Base-by-base conservation (phyloP, 2,888 invertebrate species). In the Exephanes ischioxanthus region DNA sequence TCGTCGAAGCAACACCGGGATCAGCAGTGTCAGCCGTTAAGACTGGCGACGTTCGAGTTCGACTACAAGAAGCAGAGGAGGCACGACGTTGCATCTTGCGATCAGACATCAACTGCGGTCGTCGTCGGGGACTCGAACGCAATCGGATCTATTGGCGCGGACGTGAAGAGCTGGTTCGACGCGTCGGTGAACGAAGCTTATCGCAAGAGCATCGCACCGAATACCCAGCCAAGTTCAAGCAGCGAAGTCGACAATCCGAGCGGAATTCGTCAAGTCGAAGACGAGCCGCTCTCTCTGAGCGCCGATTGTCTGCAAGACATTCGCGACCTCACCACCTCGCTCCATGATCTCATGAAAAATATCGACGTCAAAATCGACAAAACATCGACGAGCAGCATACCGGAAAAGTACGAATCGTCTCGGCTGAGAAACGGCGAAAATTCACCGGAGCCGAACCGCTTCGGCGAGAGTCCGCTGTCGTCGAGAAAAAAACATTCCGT, bases 1-100 rank as follows among this genome's bases (percentile, higher is more conserved):
- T 77, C 92, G 92, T 61, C 92, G 93, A 88, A 93, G 92, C 93
- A 93, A 93, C 88, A 92, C 92, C 83, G 93, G 92, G 76, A 92
- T 93, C 90, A 94, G 93, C 92, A 93, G 92, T 88, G 92, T 93
- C 90, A 93, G 93, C 92, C 93, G 93, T 90, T 94, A 92, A 93
- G 91, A 85, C 67, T 92, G 76, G 91, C 91, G 61, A 92, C 93
- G 26, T 92, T 91, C 80, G 93, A 93, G 84, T 92, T 92, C 82
- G 91, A 91, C 83, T 92, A 88, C 88, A 92, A 91, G 83, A 90
- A 91, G 80, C 86, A 90, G 72, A 82, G 85, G 72, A 82, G 85
- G 37, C 85, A 77, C 48, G 51, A 67, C 80, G 78, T 80, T 16
- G 48, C 41, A 67, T 63, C 85, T 75, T 61, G 51, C 72, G 79